Evolutionary conservation across 1,140 invertebrate genomes (phyloP), one percentile per base, ranked within the genome.

Genomic region (Metopolophium dirhodum): DNA sequence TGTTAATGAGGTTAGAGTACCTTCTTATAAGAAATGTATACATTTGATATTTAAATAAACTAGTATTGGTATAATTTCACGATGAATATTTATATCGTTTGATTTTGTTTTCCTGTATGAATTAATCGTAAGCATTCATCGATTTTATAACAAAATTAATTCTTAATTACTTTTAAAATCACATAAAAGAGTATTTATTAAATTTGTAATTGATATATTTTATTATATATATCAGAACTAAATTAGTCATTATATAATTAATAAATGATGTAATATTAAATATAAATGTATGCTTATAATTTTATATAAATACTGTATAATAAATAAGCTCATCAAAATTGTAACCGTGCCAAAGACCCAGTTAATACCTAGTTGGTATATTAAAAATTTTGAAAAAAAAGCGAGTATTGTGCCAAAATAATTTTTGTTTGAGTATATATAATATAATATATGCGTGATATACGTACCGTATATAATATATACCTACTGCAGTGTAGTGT

Each of bases 291-390:
- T 47, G 26, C 30, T 20, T 57, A 57, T 89, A 14, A 26, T 30
- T 86, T 18, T 86, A 47, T 86, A 45, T 45, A 35, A 35, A 68
- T 68, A 68, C 61, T 68, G 14, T 68, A 68, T n/a, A 47, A 89
- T 89, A 89, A 54, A 57, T 57, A 89, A 57, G 57, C n/a, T 77
- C 30, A 77, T 77, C n/a, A 77, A 77, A 77, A 77, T 23, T 77
- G 61, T 77, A 23, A 14, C 8, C 9, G 22, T 89, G 87, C 87
- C 87, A 89, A 57, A 89, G 11, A 89, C 35, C 7, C 23, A 23
- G 88, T 26, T 41, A 37, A 35, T 57, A 54, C 7, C 18, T 47
- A 22, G 47, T 47, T 54, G 22, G 35, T 51, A 0, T 54, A 89
- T 51, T 26, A 37, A 57, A 54, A 37, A 89, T n/a, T 18, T 35